These are phyloP conservation scores for Aphidius colemani DNA, from an alignment of 2,888 invertebrate genomes.

Conservation along the genomic window DNA sequence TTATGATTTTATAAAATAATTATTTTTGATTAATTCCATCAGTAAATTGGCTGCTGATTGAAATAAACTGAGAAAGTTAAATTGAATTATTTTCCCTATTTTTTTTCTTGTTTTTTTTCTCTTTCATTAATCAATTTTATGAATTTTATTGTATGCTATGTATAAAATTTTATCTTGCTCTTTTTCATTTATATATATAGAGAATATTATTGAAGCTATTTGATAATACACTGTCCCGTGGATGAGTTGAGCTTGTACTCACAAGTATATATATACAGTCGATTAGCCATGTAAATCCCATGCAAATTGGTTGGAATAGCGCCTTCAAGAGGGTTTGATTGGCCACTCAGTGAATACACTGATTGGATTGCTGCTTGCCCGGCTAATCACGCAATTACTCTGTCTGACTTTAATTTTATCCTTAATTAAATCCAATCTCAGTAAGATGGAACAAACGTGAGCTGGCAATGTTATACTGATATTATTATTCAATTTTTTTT, in stretches of 20 bases:
- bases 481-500: background rate
- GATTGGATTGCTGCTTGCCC: conserved; percentile 50
- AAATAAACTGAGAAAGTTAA: no score
- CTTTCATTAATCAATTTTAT: background rate
- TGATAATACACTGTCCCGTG: background rate
- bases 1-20: no score
- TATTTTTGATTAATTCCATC: no score
- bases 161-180: background rate
- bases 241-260: conserved; percentile 11
- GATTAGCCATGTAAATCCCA: conserved; percentile 51
- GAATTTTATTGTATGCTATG: conserved; percentile 1
- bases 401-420: conserved; percentile 51
- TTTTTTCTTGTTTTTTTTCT: background rate
- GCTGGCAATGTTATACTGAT: no score
- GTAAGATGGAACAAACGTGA: conserved; percentile 40
- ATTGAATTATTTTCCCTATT: no score
- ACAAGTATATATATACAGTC: conserved; percentile 22
- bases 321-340: conserved; percentile 50
- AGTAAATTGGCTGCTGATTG: no score
- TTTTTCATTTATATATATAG: background rate
- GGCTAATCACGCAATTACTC: conserved; percentile 53
- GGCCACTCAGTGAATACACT: conserved; percentile 48
- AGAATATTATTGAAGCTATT: background rate
- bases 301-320: conserved; percentile 52
- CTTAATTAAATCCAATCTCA: conserved; percentile 55